These are phyloP conservation scores for Phengaris arion DNA, from an alignment of 2,888 invertebrate genomes.

Conservation along the genomic window DNA sequence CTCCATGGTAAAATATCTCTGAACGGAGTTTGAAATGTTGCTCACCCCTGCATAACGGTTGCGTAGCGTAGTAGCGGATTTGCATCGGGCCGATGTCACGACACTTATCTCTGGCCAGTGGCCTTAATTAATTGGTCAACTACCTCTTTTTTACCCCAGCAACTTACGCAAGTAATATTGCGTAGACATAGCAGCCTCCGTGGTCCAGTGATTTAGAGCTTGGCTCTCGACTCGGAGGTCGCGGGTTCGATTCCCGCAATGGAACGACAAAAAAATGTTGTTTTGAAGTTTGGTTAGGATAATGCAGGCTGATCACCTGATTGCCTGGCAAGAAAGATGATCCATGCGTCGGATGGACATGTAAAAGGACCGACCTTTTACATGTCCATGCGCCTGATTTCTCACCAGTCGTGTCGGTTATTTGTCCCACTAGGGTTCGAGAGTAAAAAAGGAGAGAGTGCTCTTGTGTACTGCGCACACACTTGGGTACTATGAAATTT, in stretches of 20 bases:
- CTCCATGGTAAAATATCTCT: not conserved
- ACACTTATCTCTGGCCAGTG: conserved; percentile 58
- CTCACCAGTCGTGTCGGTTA: no score
- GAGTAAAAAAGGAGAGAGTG: no score
- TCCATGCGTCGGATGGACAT: no score
- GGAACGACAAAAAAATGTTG: no score
- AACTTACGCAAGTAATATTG: not conserved
- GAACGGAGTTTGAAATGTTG: conserved; percentile 32
- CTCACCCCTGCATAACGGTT: conserved; percentile 53
- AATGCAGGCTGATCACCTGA: no score
- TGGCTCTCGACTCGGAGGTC: not conserved
- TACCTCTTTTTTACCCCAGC: conserved; percentile 27
- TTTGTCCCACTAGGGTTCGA: no score
- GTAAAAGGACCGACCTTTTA: no score
- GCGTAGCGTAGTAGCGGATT: conserved; percentile 66
- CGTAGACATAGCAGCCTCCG: not conserved
- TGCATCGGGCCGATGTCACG: conserved; percentile 57
- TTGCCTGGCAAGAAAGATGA: no score
- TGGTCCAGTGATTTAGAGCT: not conserved
- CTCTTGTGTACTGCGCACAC: no score
- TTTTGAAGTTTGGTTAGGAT: no score
- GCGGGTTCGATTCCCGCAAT: not conserved
- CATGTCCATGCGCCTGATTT: no score
- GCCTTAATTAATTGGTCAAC: conserved; percentile 49
- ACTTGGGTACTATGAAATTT: no score